A percentile compares a stretch with the other conserved stretches of the same genome.
phyloP scores from a whole-genome alignment of 2,113 vertebrate genomes.

The Corythaeola cristata region DNA sequence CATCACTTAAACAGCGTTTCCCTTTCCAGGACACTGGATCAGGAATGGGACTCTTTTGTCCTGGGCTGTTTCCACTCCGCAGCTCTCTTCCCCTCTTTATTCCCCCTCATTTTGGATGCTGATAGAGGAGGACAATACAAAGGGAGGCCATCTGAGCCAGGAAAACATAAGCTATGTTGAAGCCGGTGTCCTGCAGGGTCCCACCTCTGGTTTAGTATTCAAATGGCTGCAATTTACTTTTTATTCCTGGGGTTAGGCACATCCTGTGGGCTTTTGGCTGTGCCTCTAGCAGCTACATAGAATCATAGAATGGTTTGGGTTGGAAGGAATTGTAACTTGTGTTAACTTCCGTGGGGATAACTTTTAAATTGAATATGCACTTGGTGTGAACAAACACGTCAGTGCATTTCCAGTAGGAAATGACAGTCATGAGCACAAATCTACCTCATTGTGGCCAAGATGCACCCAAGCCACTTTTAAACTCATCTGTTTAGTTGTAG shows the following conservation, averaged over 20 bases:
- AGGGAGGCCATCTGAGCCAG: background rate
- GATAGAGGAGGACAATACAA: background rate
- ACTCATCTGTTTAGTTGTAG: background rate
- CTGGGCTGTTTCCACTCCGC: background rate
- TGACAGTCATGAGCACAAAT: background rate
- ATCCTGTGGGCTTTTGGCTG: background rate
- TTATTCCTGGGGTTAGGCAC: background rate
- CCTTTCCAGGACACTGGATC: background rate
- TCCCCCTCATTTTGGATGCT: background rate
- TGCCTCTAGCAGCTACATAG: background rate
- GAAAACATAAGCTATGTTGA: background rate
- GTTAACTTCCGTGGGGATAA: background rate
- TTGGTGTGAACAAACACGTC: background rate
- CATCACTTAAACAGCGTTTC: background rate
- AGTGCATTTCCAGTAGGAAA: background rate
- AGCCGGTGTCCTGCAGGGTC: background rate
- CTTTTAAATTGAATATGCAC: background rate
- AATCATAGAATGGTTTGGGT: no score
- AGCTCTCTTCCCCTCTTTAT: background rate
- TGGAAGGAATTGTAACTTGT: background rate
- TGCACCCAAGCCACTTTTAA: background rate
- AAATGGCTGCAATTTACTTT: background rate
- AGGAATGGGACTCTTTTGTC: background rate
- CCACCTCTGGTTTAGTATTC: background rate
- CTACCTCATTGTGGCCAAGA: background rate